phyloP scores from a whole-genome alignment of 2,113 vertebrate genomes.

The Atrichornis clamosus region DNA sequence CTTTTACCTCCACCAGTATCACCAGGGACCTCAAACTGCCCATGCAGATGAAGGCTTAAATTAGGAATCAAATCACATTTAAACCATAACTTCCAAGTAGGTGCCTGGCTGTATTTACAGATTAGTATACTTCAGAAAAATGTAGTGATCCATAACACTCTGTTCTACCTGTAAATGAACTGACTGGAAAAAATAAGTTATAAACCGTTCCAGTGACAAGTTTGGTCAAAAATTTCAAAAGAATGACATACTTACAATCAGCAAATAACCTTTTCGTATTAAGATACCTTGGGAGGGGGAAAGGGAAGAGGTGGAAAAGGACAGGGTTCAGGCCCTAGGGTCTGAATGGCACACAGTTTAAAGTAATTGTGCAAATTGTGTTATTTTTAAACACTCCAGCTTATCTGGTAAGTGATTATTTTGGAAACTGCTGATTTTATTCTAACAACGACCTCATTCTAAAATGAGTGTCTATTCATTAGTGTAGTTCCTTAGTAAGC shows the following conservation, averaged over 20 bases:
- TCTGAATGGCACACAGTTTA: conserved; percentile 4
- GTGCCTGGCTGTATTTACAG: not conserved
- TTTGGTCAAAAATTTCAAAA: not conserved
- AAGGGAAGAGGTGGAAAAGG: not conserved
- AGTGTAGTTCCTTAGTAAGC: not conserved
- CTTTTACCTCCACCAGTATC: not conserved
- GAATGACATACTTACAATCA: not conserved
- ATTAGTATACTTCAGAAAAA: not conserved
- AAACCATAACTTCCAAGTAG: not conserved
- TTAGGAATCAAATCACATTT: not conserved
- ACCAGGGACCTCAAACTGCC: not conserved
- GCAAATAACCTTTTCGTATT: not conserved
- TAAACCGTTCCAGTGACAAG: not conserved
- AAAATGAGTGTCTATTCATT: not conserved
- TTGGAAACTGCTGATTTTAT: not conserved
- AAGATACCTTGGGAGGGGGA: not conserved
- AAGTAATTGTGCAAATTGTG: conserved; percentile 8
- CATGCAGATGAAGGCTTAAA: not conserved
- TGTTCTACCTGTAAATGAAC: not conserved
- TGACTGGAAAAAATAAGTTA: not conserved
- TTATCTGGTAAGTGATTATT: not conserved
- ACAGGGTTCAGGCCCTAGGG: not conserved
- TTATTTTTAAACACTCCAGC: not conserved
- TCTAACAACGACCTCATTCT: not conserved
- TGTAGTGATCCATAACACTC: not conserved